phyloP scores from a whole-genome alignment of 2,888 invertebrate genomes.

The Drosophila affinis region DNA sequence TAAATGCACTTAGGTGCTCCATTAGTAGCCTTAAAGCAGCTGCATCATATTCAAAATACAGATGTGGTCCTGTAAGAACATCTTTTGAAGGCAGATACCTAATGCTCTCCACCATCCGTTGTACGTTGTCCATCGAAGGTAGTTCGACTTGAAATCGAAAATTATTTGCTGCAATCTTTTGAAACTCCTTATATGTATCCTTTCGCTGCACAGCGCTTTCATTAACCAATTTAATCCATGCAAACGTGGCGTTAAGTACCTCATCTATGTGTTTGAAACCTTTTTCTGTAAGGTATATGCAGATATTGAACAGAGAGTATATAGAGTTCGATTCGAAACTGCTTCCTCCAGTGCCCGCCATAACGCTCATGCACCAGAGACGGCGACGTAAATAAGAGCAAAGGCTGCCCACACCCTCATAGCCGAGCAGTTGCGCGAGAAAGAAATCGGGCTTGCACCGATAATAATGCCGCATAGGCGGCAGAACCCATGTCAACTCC shows the following conservation, averaged over 20 bases:
- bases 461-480: slow-evolving; percentile 77
- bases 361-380: slow-evolving; percentile 91
- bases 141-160: slow-evolving; percentile 90
- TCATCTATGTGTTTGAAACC: slow-evolving; percentile 89
- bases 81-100: slow-evolving; percentile 91
- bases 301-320: slow-evolving; percentile 90
- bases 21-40: slow-evolving; percentile 83
- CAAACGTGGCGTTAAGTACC: slow-evolving; percentile 90
- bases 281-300: slow-evolving; percentile 90
- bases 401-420: slow-evolving; percentile 93
- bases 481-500: slow-evolving; percentile 83
- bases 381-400: slow-evolving; percentile 88
- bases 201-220: slow-evolving; percentile 51
- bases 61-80: slow-evolving; percentile 89
- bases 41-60: slow-evolving; percentile 91
- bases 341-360: slow-evolving; percentile 88
- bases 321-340: slow-evolving; percentile 92
- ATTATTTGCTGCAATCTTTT: slow-evolving; percentile 89
- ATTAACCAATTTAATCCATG: slow-evolving; percentile 90
- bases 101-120: slow-evolving; percentile 90
- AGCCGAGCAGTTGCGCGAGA: slow-evolving; percentile 90
- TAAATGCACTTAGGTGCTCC: slow-evolving; percentile 71
- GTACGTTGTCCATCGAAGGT: slow-evolving; percentile 90
- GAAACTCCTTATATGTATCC: slow-evolving; percentile 85
- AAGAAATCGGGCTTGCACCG: slow-evolving; percentile 86